These are phyloP conservation scores for Eupeodes latifasciatus DNA, from an alignment of 2,888 invertebrate genomes.

Conservation along the genomic window DNA sequence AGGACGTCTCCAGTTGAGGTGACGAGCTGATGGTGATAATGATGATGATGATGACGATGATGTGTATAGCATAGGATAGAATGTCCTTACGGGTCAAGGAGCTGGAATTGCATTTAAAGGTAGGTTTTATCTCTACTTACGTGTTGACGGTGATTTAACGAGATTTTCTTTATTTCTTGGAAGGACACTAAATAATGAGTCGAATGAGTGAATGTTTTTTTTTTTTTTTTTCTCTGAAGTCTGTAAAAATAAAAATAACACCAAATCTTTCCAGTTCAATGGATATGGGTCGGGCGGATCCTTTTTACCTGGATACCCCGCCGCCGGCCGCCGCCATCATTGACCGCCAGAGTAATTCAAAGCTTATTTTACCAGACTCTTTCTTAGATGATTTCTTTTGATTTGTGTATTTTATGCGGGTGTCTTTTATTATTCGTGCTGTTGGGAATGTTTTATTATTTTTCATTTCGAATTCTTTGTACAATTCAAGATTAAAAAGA, in stretches of 20 bases:
- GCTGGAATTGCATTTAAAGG: constrained; percentile 57
- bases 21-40: constrained; percentile 22
- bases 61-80: not conserved
- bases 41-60: not conserved
- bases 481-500: not conserved
- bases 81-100: constrained; percentile 64
- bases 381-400: constrained; percentile 50
- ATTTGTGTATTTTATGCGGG: constrained; percentile 25
- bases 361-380: constrained; percentile 40
- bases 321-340: too few species aligned
- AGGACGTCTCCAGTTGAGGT: constrained; percentile 19
- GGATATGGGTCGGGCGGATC: not conserved
- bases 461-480: not conserved
- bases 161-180: constrained; percentile 24
- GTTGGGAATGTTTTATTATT: not conserved
- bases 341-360: constrained; percentile 12
- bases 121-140: constrained; percentile 20
- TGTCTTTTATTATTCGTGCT: constrained; percentile 32
- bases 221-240: not conserved
- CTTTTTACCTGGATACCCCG: not conserved
- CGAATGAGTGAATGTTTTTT: constrained; percentile 24
- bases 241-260: not conserved
- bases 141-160: constrained; percentile 40
- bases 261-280: constrained; percentile 30
- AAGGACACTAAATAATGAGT: constrained; percentile 31